These are phyloP conservation scores for Ranitomeya variabilis DNA, from an alignment of 2,113 vertebrate genomes.

Conservation along the genomic window DNA sequence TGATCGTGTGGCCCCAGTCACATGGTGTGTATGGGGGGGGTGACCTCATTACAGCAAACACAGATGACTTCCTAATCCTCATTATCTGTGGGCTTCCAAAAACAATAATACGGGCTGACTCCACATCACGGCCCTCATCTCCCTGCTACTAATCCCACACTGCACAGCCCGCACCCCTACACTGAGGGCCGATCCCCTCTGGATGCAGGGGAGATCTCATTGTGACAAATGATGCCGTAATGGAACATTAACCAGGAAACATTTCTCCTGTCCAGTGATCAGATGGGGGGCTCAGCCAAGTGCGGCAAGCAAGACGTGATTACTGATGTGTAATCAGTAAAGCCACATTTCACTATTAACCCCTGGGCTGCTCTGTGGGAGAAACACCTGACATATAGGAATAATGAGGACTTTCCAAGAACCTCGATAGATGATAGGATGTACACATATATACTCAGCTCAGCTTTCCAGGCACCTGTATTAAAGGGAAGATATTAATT, in stretches of 20 bases:
- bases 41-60: conserved; percentile 50
- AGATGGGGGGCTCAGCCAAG: not conserved
- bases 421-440: not conserved
- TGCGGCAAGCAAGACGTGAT: not conserved
- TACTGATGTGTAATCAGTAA: not conserved
- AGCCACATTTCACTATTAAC: not conserved
- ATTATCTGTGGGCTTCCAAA: conserved; percentile 35
- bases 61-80: conserved; percentile 43
- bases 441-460: not conserved
- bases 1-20: not conserved
- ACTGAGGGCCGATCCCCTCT: not conserved
- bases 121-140: not conserved
- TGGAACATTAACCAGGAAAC: conserved; percentile 20
- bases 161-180: not conserved
- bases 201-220: not conserved
- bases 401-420: not conserved
- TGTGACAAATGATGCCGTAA: not conserved
- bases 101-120: conserved; percentile 13
- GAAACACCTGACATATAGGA: not conserved
- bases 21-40: not conserved
- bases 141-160: not conserved
- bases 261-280: conserved; percentile 4
- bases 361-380: not conserved
- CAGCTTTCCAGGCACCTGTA: not conserved
- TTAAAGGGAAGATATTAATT: not conserved